Evolutionary conservation across 2,797 vertebrate genomes (phyloP).

Genomic region (Diplodus puntazzo): DNA sequence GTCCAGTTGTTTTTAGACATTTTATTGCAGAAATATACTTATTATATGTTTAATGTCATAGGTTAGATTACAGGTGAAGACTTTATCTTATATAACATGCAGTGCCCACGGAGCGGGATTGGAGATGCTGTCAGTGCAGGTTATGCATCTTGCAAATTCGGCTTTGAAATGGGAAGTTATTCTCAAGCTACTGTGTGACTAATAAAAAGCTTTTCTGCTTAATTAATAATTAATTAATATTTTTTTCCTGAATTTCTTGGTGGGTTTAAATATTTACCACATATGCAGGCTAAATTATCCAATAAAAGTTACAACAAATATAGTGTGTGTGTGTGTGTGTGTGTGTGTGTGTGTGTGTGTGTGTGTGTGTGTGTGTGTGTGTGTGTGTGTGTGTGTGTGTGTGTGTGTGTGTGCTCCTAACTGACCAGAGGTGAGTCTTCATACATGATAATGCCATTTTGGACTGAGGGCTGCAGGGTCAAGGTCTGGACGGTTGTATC

Average conservation of each 20-base stretch:
- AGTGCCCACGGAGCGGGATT: too few species aligned
- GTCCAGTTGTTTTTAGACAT: too few species aligned
- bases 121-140: too few species aligned
- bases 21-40: too few species aligned
- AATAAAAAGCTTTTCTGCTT: background rate
- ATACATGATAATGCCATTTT: conserved; percentile 93
- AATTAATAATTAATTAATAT: background rate
- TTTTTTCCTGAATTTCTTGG: background rate
- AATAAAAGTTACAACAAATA: background rate
- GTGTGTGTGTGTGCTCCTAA: conserved; percentile 44
- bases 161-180: too few species aligned
- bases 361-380: too few species aligned
- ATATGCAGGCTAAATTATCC: background rate
- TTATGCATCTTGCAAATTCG: too few species aligned
- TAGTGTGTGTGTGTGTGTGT: background rate
- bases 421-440: conserved; percentile 98
- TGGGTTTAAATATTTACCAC: background rate
- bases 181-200: too few species aligned
- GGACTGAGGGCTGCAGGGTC: conserved; percentile 96
- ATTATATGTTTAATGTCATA: too few species aligned
- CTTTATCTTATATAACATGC: too few species aligned
- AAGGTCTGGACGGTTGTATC: conserved; percentile 97
- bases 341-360: background rate
- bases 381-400: background rate
- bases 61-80: too few species aligned